These are phyloP conservation scores for Oasisia sp. DNA, from an alignment of 2,888 invertebrate genomes.

Conservation along the genomic window DNA sequence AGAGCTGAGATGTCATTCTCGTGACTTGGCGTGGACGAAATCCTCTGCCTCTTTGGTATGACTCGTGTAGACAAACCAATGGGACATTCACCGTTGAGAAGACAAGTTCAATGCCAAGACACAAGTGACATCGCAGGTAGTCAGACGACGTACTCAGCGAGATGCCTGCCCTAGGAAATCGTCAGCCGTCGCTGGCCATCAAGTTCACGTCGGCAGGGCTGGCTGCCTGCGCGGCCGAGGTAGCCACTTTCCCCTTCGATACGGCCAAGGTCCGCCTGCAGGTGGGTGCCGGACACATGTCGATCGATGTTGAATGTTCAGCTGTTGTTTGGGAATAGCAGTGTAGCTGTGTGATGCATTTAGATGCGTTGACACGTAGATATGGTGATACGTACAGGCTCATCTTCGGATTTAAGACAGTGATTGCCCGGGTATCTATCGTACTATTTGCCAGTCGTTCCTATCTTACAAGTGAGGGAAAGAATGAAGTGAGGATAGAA, in stretches of 20 bases:
- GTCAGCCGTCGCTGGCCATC: conserved; percentile 42
- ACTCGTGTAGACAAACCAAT: background rate
- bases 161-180: background rate
- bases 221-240: conserved; percentile 75
- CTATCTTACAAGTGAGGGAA: no score
- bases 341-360: no score
- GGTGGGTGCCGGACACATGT: conserved; percentile 63
- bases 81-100: background rate
- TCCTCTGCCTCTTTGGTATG: background rate
- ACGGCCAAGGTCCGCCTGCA: conserved; percentile 77
- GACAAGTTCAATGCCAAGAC: background rate
- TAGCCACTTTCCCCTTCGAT: conserved; percentile 75
- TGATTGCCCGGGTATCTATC: no score
- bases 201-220: conserved; percentile 74
- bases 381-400: no score
- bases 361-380: no score
- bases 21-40: background rate
- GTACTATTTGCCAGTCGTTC: no score
- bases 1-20: background rate
- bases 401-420: no score
- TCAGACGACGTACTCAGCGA: background rate
- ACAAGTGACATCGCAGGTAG: background rate
- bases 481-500: no score
- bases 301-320: no score
- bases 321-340: no score